Base-by-base conservation (phyloP, 2,113 vertebrate genomes). In the Ranitomeya imitator region DNA sequence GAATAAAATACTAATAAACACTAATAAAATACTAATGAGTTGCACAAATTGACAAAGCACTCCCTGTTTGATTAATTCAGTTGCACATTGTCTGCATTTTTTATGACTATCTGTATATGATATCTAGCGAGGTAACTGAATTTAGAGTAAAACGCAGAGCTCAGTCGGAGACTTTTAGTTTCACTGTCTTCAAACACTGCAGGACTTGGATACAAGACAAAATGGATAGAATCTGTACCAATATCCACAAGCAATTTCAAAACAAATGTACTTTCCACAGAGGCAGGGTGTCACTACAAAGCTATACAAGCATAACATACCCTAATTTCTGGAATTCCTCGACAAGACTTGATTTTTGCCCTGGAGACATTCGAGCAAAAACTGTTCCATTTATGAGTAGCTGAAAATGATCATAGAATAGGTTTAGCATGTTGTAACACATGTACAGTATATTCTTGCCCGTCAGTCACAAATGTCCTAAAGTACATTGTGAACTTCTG, bases 311-410 rank as follows among this genome's bases (percentile, higher is more conserved):
- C 89, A 87, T 45, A 90, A 95, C 95, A 90, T 94, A 96, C 96
- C 95, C 95, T 81, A 96, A 69, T 89, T 95, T 96, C 90, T 96
- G 95, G 92, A 96, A 95, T 79, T 96, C 95, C 90, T 96, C 94
- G 12, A 96, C 91, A 52, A 96, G 94, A 81, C 85, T 95, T 86
- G 95, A 94, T 89, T 96, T 96, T 89, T 96, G 95, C 51, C 92
- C 91, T 15, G 96, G 95, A 91, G 95, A 95, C 96, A 96, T 96
- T 90, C 96, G 92, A 87, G 96, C 96, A 92, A 96, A 96, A 90
- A 96, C 91, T 4, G 96, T 95, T 55, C 93, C 94, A 6, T 94
- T 94, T 85, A 96, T 89, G 73, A 96, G 92, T 83, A 96, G 91
- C 96, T 96, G 86, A 54, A 88, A 92, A 76, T 7, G 79, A 86